phyloP scores from a whole-genome alignment of 2,113 vertebrate species.

The Ceyx melanurus region DNA sequence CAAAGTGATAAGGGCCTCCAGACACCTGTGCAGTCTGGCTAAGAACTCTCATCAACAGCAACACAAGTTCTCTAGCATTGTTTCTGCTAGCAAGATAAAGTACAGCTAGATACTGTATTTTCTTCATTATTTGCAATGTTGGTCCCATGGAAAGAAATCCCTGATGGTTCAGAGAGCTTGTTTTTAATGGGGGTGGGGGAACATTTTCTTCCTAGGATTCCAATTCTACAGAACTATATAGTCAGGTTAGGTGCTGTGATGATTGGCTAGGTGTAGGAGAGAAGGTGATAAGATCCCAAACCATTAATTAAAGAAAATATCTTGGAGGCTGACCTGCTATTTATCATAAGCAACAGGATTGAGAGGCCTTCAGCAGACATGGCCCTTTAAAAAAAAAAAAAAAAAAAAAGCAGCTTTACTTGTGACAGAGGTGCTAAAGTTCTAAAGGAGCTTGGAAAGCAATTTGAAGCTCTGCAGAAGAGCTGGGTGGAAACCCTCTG shows the following conservation, averaged over 20 bases:
- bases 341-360: neutral
- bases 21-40: neutral
- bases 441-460: neutral
- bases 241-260: neutral
- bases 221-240: neutral
- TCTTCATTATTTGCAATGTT: neutral
- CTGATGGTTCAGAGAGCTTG: neutral
- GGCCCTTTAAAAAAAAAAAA: neutral
- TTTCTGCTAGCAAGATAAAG: neutral
- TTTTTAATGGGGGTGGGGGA: neutral
- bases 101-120: neutral
- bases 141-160: neutral
- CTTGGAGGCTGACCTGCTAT: neutral
- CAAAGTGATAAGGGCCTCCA: too few relatives aligned
- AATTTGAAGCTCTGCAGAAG: neutral
- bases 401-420: neutral
- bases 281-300: neutral
- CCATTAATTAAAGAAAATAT: neutral
- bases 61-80: neutral
- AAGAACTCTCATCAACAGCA: neutral
- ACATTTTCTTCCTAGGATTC: neutral
- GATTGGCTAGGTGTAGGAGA: neutral
- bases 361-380: neutral
- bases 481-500: neutral
- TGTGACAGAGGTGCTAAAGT: neutral